Conservation (phyloP, 2,797 vertebrate genomes). For the Danionella dracula region DNA sequence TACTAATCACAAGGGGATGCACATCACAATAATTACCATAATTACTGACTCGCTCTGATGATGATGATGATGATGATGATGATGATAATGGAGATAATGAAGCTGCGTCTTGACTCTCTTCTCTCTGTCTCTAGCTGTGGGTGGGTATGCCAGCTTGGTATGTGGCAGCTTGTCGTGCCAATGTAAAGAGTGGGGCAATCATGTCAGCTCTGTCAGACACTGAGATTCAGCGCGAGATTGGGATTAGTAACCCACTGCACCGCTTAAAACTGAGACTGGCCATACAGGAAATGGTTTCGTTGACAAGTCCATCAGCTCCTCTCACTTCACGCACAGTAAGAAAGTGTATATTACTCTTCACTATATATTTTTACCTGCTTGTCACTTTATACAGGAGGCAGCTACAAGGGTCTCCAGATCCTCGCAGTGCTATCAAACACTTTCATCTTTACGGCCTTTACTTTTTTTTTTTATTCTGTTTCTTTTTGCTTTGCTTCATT, state of each 20-base stretch:
- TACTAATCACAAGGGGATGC: conserved; percentile 11
- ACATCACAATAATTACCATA: conserved; percentile 41
- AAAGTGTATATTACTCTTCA: no score
- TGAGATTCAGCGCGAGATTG: conserved; percentile 94
- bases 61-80: conserved; percentile 14
- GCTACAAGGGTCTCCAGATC: no score
- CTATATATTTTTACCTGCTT: no score
- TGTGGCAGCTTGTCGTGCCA: conserved; percentile 91
- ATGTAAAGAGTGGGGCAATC: conserved; percentile 94
- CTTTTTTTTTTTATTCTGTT: no score
- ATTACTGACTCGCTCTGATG: conserved; percentile 2
- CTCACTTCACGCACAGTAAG: conserved; percentile 90
- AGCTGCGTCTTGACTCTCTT: conserved; percentile 22
- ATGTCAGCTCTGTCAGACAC: conserved; percentile 96
- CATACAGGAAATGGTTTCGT: conserved; percentile 96
- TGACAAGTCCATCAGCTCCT: conserved; percentile 92
- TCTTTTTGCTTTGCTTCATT: no score
- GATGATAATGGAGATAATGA: conserved; percentile 16
- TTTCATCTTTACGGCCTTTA: no score
- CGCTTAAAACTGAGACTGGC: conserved; percentile 89
- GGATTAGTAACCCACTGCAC: conserved; percentile 93
- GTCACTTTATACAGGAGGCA: no score
- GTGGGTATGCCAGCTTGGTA: conserved; percentile 98
- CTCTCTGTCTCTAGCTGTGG: conserved; percentile 77
- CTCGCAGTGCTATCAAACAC: no score